Conservation (phyloP, 2,888 invertebrate genomes). For the Sesamia inferens region DNA sequence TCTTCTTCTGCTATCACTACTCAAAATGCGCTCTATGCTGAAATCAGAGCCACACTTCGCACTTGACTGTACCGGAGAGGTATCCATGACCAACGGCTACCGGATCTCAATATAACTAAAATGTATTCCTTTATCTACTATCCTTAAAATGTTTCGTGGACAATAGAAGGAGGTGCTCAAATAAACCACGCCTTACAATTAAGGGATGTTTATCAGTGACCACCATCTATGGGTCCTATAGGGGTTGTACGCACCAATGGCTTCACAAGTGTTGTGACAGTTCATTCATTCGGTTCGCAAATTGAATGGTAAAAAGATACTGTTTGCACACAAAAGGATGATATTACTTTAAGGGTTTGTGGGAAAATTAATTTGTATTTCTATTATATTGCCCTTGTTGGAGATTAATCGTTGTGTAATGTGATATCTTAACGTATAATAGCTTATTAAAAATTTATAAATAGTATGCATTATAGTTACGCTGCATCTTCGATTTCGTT, state of each 20-base stretch:
- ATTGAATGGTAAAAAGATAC: conserved; percentile 86
- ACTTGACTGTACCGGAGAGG: conserved; percentile 75
- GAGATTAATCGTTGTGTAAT: conserved; percentile 69
- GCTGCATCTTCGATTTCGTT: neutral
- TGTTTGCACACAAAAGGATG: conserved; percentile 86
- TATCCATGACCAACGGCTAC: conserved; percentile 75
- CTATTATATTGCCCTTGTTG: conserved; percentile 75
- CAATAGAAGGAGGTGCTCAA: conserved; percentile 66
- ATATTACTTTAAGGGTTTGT: conserved; percentile 89
- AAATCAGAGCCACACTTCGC: conserved; percentile 88
- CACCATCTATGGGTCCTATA: conserved; percentile 76
- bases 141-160: conserved; percentile 65
- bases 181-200: conserved; percentile 73
- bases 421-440: conserved; percentile 64
- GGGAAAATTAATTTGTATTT: conserved; percentile 89
- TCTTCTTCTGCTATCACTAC: conserved; percentile 78
- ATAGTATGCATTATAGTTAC: neutral
- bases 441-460: conserved; percentile 63
- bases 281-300: conserved; percentile 82
- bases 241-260: conserved; percentile 78
- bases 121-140: conserved; percentile 51
- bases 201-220: conserved; percentile 73
- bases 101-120: conserved; percentile 48
- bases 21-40: conserved; percentile 91
- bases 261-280: conserved; percentile 85